A percentile compares a stretch with the other conserved stretches of the same genome.
These are phyloP conservation scores for Tetropium fuscum DNA, from an alignment of 2,888 invertebrate genomes.

Conservation along the genomic window DNA sequence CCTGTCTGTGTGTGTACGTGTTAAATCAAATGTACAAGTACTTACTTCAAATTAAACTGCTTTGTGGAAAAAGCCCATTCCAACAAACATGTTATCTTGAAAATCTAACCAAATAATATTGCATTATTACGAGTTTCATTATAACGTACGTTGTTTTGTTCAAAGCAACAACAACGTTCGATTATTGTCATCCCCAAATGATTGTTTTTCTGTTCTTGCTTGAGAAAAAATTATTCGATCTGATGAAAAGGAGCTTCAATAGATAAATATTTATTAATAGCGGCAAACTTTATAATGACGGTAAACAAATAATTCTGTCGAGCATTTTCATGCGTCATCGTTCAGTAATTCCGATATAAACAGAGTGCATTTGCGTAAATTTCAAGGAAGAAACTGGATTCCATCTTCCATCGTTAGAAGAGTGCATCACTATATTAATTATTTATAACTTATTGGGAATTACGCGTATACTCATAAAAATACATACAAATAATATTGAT, in stretches of 20 bases:
- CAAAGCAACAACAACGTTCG: no score
- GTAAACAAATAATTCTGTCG: conserved; percentile 37
- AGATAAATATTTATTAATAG: conserved; percentile 18
- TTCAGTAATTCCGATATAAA: conserved; percentile 28
- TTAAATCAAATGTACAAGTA: no score
- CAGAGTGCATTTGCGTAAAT: conserved; percentile 36
- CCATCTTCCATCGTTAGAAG: conserved; percentile 35
- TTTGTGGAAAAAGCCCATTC: no score
- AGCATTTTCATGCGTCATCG: conserved; percentile 35
- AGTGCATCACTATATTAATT: conserved; percentile 38
- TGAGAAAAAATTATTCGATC: neutral
- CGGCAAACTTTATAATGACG: conserved; percentile 27
- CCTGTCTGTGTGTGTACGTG: no score
- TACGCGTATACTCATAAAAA: conserved; percentile 32
- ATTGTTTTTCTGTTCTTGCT: neutral
- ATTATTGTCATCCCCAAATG: no score
- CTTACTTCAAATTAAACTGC: no score
- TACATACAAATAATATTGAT: conserved; percentile 33
- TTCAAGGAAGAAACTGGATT: conserved; percentile 43
- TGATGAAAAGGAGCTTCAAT: conserved; percentile 25
- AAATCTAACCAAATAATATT: no score
- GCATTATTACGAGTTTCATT: no score
- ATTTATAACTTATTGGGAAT: conserved; percentile 37
- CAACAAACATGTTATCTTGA: no score
- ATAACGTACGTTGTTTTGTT: no score